Base-by-base conservation (phyloP, 2,113 vertebrate species). In the Plectropomus leopardus region DNA sequence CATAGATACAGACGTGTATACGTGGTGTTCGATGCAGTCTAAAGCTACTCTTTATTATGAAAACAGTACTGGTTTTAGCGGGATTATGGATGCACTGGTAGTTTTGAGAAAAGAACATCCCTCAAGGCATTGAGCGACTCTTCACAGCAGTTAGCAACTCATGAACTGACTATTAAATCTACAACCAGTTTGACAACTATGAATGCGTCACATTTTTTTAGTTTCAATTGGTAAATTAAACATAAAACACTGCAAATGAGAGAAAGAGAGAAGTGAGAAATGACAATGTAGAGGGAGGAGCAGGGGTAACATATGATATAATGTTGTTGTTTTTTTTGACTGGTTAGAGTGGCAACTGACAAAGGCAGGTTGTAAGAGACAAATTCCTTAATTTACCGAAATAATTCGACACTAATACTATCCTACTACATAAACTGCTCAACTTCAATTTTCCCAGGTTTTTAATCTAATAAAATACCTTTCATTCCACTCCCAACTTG, bases 231-330 rank as follows among this genome's bases (percentile, higher is more conserved):
- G 10, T 1, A 45, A 45, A 7, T 24, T 57, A 24, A 60, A 48
- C 14, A 34, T 1, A 36, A 60, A 36, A 1, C n/a, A 72, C 24
- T 42, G 48, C 47, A 73, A 81, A 84, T 17, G 55, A 64, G 5
- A 74, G 23, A 68, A 64, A 61, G 15, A 50, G n/a, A 34, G 51
- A 32, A 21, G 61, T 51, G 47, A 78, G 63, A 78, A 76, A 75
- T 82, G 50, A 72, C 34, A 76, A 83, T 50, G 66, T n/a, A 79
- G 78, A 32, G 42, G 63, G 50, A 80, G 63, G 23, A 54, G 8
- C 42, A 47, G 24, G 28, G 6, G 10, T 30, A 1, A 30, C 32
- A 66, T 26, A 48, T 8, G 3, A 32, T 47, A 16, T 24, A 5
- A 44, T 7, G 16, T 30, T 24, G 4, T 24, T 23, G 23, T 42